These are phyloP conservation scores for Hiodon tergisus DNA, from an alignment of 2,113 vertebrate genomes.

Conservation along the genomic window DNA sequence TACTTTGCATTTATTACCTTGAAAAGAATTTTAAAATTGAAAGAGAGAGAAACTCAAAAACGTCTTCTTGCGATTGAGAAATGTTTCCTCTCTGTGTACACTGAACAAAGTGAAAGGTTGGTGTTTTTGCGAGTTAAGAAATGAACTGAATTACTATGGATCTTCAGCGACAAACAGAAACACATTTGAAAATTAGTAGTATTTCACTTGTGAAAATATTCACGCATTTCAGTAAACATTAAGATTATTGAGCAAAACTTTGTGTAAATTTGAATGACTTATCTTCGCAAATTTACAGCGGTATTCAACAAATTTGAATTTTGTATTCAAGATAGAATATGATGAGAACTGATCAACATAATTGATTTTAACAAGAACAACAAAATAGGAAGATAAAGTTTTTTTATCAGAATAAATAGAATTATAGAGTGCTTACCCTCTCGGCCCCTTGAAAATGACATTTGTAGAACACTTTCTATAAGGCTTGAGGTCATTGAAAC, in stretches of 20 bases:
- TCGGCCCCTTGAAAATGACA: conserved; percentile 55
- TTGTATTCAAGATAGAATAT: neutral
- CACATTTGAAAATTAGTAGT: too few relatives aligned
- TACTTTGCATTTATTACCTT: neutral
- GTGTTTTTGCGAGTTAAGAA: too few relatives aligned
- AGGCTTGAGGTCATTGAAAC: conserved; percentile 66
- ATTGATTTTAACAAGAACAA: neutral
- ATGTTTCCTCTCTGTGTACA: neutral
- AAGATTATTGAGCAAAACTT: too few relatives aligned
- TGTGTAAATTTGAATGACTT: too few relatives aligned
- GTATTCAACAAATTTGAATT: too few relatives aligned
- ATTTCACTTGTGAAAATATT: too few relatives aligned
- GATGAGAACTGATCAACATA: too few relatives aligned
- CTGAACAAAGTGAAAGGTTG: neutral
- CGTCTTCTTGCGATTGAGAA: neutral
- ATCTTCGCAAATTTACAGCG: too few relatives aligned
- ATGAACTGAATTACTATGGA: too few relatives aligned
- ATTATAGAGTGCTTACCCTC: conserved; percentile 31
- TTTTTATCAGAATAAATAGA: conserved; percentile 21
- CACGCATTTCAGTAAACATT: too few relatives aligned
- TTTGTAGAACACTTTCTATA: conserved; percentile 71
- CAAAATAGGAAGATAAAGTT: neutral
- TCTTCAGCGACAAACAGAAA: too few relatives aligned
- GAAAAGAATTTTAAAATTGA: neutral
- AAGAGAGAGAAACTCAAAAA: too few relatives aligned